Evolutionary conservation across 2,888 invertebrate genomes (phyloP).

Genomic region (Limnephilus marmoratus): DNA sequence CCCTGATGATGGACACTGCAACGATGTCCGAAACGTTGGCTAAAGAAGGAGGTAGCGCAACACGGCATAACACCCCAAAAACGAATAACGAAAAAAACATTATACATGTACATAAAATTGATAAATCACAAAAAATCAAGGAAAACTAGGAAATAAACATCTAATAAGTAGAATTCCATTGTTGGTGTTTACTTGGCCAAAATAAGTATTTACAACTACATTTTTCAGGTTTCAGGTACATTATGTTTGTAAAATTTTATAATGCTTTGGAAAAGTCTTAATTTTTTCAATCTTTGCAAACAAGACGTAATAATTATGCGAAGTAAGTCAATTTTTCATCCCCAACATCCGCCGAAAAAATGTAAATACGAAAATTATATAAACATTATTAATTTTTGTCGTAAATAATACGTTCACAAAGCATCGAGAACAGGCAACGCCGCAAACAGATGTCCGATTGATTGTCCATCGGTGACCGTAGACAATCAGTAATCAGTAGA

Average conservation of each 20-base stretch:
- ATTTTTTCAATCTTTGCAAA: neutral
- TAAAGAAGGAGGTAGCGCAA: too few species aligned
- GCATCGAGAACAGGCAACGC: neutral
- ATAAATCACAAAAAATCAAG: too few species aligned
- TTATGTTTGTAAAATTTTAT: neutral
- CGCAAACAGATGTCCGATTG: neutral
- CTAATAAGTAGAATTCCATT: too few species aligned
- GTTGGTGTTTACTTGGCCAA: too few species aligned
- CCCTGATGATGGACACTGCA: too few species aligned
- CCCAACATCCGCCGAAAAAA: too few species aligned
- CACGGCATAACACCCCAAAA: too few species aligned
- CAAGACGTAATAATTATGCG: too few species aligned
- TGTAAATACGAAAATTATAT: neutral
- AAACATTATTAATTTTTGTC: neutral
- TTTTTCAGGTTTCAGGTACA: neutral
- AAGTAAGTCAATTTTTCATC: neutral
- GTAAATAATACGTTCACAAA: neutral
- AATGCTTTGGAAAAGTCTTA: neutral
- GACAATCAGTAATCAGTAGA: neutral
- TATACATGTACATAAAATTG: too few species aligned
- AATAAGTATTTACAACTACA: neutral
- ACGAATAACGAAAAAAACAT: too few species aligned
- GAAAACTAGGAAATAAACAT: too few species aligned
- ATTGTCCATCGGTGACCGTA: neutral
- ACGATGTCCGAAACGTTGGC: too few species aligned